Evolutionary conservation across 2,888 invertebrate genomes (phyloP).

Genomic region (Synanthedon formicaeformis): DNA sequence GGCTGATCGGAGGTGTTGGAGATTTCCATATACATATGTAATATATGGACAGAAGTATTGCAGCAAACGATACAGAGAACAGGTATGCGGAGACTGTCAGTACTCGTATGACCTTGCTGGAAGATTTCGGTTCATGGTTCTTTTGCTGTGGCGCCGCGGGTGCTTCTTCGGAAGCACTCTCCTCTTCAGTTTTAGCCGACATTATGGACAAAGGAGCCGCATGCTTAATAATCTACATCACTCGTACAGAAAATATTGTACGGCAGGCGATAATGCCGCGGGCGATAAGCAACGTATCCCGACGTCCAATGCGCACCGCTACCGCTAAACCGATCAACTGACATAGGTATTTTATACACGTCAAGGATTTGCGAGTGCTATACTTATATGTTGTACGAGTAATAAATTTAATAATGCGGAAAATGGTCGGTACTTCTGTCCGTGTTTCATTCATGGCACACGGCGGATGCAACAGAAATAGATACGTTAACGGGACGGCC

Average conservation of each 20-base stretch:
- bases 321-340: slow-evolving; percentile 48
- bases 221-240: not conserved
- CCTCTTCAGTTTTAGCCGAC: slow-evolving; percentile 48
- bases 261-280: slow-evolving; percentile 13
- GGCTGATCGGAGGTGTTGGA: slow-evolving; percentile 58
- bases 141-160: slow-evolving; percentile 33
- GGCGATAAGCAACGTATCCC: slow-evolving; percentile 13
- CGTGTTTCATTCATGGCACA: slow-evolving; percentile 19
- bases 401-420: slow-evolving; percentile 30
- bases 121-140: slow-evolving; percentile 48
- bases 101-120: slow-evolving; percentile 68
- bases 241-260: not conserved
- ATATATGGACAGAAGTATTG: slow-evolving; percentile 83
- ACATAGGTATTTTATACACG: slow-evolving; percentile 19
- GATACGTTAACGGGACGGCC: slow-evolving; percentile 7
- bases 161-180: slow-evolving; percentile 38
- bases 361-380: slow-evolving; percentile 46
- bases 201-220: slow-evolving; percentile 19
- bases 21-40: slow-evolving; percentile 85
- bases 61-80: slow-evolving; percentile 87
- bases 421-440: slow-evolving; percentile 21
- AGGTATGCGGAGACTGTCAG: slow-evolving; percentile 86
- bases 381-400: slow-evolving; percentile 8
- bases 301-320: slow-evolving; percentile 20
- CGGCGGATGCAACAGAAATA: slow-evolving; percentile 24